phyloP scores from a whole-genome alignment of 2,797 vertebrate genomes.

The Alectoris magna region DNA sequence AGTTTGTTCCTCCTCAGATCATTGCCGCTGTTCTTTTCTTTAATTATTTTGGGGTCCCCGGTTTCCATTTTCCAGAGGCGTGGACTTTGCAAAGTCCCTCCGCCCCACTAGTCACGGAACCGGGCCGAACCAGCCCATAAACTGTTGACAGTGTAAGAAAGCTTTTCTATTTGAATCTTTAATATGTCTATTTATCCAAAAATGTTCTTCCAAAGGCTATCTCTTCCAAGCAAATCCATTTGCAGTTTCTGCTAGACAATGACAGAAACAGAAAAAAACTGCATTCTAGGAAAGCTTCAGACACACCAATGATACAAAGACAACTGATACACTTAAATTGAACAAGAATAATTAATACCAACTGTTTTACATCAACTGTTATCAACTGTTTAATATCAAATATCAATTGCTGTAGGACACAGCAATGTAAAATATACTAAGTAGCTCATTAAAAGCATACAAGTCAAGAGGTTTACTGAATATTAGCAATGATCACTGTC shows the following conservation, averaged over 20 bases:
- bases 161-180: background rate
- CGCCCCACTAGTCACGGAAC: no score
- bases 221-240: background rate
- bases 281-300: background rate
- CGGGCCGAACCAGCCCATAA: no score
- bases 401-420: background rate
- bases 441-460: background rate
- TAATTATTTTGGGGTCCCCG: no score
- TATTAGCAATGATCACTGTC: background rate
- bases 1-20: no score
- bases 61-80: no score
- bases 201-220: background rate
- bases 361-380: no score
- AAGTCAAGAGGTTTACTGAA: background rate
- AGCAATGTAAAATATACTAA: background rate
- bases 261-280: background rate
- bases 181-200: background rate
- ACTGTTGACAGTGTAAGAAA: background rate
- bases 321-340: background rate
- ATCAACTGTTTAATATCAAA: no score
- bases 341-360: background rate
- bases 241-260: background rate
- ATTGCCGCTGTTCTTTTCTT: no score
- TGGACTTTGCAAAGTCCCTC: no score
- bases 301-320: background rate